phyloP scores from a whole-genome alignment of 2,888 invertebrate genomes.

The Ormyrus pomaceus region DNA sequence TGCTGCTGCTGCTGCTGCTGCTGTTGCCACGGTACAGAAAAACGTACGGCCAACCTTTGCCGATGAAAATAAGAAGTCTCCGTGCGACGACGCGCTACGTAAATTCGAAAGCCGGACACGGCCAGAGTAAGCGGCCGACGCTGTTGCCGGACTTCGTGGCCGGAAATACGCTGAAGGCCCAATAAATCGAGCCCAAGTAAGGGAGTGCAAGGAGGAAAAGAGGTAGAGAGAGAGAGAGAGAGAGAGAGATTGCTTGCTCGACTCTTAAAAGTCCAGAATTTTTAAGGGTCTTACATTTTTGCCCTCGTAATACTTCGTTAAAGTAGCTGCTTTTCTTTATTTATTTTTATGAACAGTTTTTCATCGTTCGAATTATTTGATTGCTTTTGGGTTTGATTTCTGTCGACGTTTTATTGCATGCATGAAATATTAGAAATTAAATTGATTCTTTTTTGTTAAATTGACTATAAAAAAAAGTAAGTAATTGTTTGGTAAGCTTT shows the following conservation, averaged over 20 bases:
- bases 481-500: too few relatives aligned
- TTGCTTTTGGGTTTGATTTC: too few relatives aligned
- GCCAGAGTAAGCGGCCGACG: conserved; percentile 9
- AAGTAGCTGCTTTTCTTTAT: too few relatives aligned
- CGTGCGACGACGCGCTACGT: background rate
- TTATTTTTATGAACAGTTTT: too few relatives aligned
- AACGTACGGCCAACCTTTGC: too few relatives aligned
- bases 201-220: background rate
- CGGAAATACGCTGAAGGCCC: conserved; percentile 50
- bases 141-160: conserved; percentile 46
- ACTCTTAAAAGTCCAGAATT: conserved; percentile 37
- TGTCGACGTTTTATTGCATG: too few relatives aligned
- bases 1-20: too few relatives aligned
- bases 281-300: conserved; percentile 46
- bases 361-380: too few relatives aligned
- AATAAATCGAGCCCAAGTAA: conserved; percentile 38
- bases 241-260: background rate
- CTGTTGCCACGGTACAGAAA: too few relatives aligned
- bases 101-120: conserved; percentile 27
- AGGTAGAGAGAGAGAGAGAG: background rate
- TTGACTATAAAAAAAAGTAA: too few relatives aligned
- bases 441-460: too few relatives aligned
- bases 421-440: too few relatives aligned
- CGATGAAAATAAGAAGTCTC: background rate
- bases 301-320: background rate